Conservation (phyloP, 2,797 vertebrate genomes). For the Pteropus rufus region DNA sequence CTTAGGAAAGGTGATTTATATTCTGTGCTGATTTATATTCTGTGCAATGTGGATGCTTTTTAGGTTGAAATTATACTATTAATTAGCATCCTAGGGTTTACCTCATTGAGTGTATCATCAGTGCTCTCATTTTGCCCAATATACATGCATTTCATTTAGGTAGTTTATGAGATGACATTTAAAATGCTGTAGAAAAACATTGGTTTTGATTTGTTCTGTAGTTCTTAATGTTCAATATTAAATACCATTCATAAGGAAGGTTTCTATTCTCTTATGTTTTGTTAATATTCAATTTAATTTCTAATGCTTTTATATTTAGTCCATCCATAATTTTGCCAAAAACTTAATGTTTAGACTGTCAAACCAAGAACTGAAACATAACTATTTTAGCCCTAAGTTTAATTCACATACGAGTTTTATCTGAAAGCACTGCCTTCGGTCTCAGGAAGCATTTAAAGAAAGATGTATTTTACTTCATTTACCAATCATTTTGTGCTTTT, state of each 20-base stretch:
- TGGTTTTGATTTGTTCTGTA: slow-evolving; percentile 1
- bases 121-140: not conserved
- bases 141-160: not conserved
- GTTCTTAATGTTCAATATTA: not conserved
- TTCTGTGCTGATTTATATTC: not conserved
- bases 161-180: not conserved
- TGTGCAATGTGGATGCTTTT: not conserved
- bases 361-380: not conserved
- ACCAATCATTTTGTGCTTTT: not conserved
- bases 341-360: not conserved
- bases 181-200: not conserved
- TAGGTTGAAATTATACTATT: slow-evolving; percentile 15
- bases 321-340: slow-evolving; percentile 17
- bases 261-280: not conserved
- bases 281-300: slow-evolving; percentile 26
- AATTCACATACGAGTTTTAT: not conserved
- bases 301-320: not conserved
- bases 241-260: not conserved
- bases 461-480: not conserved
- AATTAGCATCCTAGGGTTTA: slow-evolving; percentile 4
- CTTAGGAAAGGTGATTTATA: not conserved
- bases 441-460: not conserved
- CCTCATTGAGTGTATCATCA: not conserved
- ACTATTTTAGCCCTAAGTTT: slow-evolving; percentile 9
- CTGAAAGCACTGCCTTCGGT: not conserved